Percentiles rank a stretch among this genome's conserved stretches.
These are phyloP conservation scores for Acipenser ruthenus DNA, from an alignment of 2,797 vertebrate species.

Conservation along the genomic window DNA sequence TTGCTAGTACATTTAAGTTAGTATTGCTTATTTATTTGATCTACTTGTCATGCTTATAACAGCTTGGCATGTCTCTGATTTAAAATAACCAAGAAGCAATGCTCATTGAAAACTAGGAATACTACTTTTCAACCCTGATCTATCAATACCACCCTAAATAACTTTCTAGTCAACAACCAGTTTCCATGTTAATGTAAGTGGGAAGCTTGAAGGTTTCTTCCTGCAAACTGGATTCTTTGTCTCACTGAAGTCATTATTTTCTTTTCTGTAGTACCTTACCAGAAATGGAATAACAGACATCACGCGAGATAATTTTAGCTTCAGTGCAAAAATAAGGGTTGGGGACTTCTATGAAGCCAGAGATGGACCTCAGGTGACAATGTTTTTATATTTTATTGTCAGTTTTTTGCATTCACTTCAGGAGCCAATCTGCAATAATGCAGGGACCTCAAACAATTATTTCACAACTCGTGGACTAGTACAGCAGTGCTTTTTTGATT, in stretches of 20 bases:
- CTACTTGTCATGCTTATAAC: too few species aligned
- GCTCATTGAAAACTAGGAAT: too few species aligned
- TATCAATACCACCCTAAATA: not conserved
- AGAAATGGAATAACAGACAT: constrained; percentile 90
- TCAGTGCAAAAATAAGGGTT: constrained; percentile 94
- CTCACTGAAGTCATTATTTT: constrained; percentile 68
- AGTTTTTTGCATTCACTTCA: constrained; percentile 26
- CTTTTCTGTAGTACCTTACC: constrained; percentile 87
- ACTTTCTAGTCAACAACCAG: constrained; percentile 3
- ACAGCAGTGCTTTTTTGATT: constrained; percentile 54
- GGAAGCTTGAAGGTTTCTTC: constrained; percentile 12
- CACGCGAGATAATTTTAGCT: constrained; percentile 94
- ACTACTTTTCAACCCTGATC: too few species aligned
- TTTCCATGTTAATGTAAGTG: not conserved
- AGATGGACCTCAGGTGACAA: constrained; percentile 84
- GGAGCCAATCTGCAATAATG: not conserved
- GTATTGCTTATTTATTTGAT: too few species aligned
- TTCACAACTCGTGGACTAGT: not conserved
- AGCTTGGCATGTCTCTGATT: not conserved
- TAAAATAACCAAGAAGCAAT: not conserved
- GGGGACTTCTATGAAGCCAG: constrained; percentile 96
- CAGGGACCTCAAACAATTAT: not conserved
- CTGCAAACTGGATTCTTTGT: constrained; percentile 18
- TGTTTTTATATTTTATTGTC: constrained; percentile 67
- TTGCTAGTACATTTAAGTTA: too few species aligned